These are phyloP conservation scores for Aleiodes sp. DNA, from an alignment of 1,140 invertebrate genomes.

Conservation along the genomic window DNA sequence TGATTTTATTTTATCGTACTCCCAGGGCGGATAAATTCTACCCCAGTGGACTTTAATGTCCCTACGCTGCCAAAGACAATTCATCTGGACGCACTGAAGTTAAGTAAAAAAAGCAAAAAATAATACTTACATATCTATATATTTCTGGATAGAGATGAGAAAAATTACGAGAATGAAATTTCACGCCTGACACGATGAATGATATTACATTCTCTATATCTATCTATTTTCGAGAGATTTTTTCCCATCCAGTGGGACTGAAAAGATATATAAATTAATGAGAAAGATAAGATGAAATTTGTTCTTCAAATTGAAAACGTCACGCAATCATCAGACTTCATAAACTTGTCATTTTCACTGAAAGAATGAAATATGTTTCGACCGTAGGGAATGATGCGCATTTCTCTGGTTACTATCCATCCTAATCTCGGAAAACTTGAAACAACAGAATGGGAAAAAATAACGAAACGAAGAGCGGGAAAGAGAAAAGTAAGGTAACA, in stretches of 20 bases:
- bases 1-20: constrained; percentile 14
- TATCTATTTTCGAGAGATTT: neutral
- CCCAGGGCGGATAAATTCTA: constrained; percentile 11
- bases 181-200: neutral
- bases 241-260: neutral
- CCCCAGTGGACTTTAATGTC: constrained; percentile 16
- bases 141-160: neutral
- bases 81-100: neutral
- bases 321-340: constrained; percentile 6
- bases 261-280: neutral
- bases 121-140: neutral
- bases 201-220: neutral
- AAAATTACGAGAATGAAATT: neutral
- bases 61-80: constrained; percentile 21
- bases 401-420: constrained; percentile 16
- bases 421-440: constrained; percentile 4
- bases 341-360: neutral
- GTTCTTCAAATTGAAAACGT: constrained; percentile 13
- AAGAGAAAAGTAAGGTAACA: constrained; percentile 4
- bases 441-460: neutral
- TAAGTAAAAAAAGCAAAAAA: neutral
- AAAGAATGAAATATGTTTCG: neutral
- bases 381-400: neutral
- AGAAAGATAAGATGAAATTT: neutral
- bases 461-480: neutral